Conservation (phyloP, 2,797 vertebrate genomes). For the Natrix natrix region DNA sequence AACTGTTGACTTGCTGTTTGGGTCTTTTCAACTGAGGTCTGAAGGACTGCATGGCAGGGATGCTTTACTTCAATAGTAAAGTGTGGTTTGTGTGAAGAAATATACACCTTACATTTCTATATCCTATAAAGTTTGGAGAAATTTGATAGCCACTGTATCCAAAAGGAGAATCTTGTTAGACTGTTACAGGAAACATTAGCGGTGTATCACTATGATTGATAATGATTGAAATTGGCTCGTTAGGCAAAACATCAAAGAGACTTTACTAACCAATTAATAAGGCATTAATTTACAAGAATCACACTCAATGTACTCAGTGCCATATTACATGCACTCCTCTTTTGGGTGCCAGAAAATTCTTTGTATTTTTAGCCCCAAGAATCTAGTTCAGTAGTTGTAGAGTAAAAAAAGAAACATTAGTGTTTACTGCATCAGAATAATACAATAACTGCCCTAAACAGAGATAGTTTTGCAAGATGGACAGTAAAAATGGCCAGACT, state of each 20-base stretch:
- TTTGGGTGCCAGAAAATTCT: neutral
- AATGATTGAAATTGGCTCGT: neutral
- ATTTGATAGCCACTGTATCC: neutral
- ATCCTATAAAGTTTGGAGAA: neutral
- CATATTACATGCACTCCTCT: neutral
- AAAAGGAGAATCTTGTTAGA: neutral
- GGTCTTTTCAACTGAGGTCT: neutral
- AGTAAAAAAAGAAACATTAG: neutral
- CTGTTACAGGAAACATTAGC: neutral
- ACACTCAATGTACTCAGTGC: neutral
- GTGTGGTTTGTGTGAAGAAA: neutral
- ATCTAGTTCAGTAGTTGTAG: neutral
- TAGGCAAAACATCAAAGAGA: neutral
- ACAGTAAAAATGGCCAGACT: neutral
- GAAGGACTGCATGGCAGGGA: neutral
- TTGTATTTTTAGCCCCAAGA: neutral
- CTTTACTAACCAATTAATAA: neutral
- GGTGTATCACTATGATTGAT: neutral
- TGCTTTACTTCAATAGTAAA: neutral
- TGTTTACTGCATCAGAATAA: neutral
- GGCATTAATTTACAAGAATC: neutral
- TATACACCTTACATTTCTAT: neutral
- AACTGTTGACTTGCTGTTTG: neutral
- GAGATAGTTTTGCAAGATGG: neutral
- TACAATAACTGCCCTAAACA: neutral